Percentiles rank a stretch among this genome's conserved stretches.
Conservation (phyloP, 2,888 invertebrate genomes). For the Oxystoma pomonae region DNA sequence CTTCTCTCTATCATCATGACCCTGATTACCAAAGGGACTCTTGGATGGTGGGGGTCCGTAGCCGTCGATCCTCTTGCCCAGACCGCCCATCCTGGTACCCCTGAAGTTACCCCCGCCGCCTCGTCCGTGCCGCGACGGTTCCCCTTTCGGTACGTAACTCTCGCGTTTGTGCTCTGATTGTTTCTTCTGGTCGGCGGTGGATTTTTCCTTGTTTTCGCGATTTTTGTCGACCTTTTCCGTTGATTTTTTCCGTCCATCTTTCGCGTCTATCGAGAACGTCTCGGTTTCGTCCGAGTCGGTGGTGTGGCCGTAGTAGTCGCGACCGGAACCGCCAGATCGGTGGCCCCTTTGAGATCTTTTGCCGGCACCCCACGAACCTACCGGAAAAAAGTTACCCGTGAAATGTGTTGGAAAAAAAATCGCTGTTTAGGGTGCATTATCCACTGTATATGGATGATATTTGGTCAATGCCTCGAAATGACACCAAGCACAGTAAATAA, state of each 20-base stretch:
- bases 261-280: conserved; percentile 26
- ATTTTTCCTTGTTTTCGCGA: conserved; percentile 32
- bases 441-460: too few relatives aligned
- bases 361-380: not conserved
- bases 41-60: conserved; percentile 80
- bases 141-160: conserved; percentile 66
- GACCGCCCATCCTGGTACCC: conserved; percentile 44
- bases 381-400: too few relatives aligned
- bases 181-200: conserved; percentile 31
- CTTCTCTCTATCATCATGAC: conserved; percentile 42
- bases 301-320: conserved; percentile 57
- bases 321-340: conserved; percentile 56
- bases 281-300: conserved; percentile 48
- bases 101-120: conserved; percentile 55
- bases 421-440: too few relatives aligned
- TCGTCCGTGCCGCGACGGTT: conserved; percentile 82
- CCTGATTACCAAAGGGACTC: conserved; percentile 63
- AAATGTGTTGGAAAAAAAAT: too few relatives aligned
- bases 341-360: conserved; percentile 45
- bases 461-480: too few relatives aligned
- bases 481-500: too few relatives aligned
- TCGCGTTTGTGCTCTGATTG: conserved; percentile 29
- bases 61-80: conserved; percentile 63
- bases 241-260: conserved; percentile 24
- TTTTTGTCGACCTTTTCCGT: conserved; percentile 32